Base-by-base conservation (phyloP, 2,113 vertebrate species). In the Actenoides lindsayi region DNA sequence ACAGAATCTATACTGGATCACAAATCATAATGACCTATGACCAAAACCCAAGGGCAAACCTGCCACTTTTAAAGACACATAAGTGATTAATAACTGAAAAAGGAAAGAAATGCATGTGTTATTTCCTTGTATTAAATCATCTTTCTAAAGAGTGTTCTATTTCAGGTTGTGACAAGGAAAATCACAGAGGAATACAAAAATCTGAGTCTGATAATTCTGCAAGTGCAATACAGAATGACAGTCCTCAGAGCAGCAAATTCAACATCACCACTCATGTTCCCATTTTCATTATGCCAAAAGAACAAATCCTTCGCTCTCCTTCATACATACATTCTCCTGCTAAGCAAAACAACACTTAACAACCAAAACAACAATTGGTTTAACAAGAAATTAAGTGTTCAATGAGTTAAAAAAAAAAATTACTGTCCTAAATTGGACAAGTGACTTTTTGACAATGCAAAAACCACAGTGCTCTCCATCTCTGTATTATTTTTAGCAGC, bases 11-110 rank as follows among this genome's bases (percentile, higher is more conserved):
- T 56, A 80, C 44, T 13, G 35, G 89, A 82, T 16, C 33, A 7
- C 39, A 87, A 74, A 92, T 94, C 41, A 90, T 51, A 48, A 37
- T 39, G 86, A 91, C 96, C 78, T 90, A 42, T 57, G 46, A 85
- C 83, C 95, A 90, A 91, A 62, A 68, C 48, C 51, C 80, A 85
- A 90, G 77, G 46, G 88, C 44, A 75, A 84, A 93, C 9, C 33
- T 75, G 80, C 5, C 83, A 80, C 63, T 59, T 93, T 62, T 92
- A 90, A 79, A 94, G 83, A 92, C 56, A 86, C 53, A 53, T 54
- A 82, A 51, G 82, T 65, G 33, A 93, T 91, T 85, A 94, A 92
- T 50, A 74, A 60, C 48, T 42, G 35, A 48, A 50, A 94, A 77
- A 59, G 11, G 13, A 41, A 71, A 73, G 10, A 90, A 90, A 67